Base-by-base conservation (phyloP, 37 sponge, comb jelly and placozoan genomes). In the Hexactinellida sp. region DNA sequence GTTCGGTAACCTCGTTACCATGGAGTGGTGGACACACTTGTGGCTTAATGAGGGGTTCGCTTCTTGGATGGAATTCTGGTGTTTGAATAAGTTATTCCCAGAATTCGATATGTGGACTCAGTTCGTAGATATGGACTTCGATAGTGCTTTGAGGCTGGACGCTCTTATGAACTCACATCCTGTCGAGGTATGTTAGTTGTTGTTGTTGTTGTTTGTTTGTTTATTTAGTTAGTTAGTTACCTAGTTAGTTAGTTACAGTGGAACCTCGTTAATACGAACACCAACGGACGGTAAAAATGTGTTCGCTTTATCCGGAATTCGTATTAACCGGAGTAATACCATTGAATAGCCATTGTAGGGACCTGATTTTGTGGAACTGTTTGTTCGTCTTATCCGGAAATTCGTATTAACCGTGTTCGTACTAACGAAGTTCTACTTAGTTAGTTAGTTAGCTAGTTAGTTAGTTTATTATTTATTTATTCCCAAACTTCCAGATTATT, bases 11-110 rank as follows among this genome's bases (percentile, higher is more conserved):
- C 87, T 97, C 83, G 94, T 97, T 38, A 94, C 93, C 86, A 97
- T 97, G 97, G 93, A 94, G 83, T 97, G 97, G 97, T 97, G 97
- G 97, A 97, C 95, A 10, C 94, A 97, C 52, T 89, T 94, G 37
- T 97, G 98, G 98, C 91, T 97, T 35, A 97, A 97, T 84, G 98
- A 97, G 41, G 98, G 98, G 0, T 97, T 97, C 88, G 98, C 98
- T 47, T 86, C 95, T 39, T 97, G 91, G 90, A 91, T 97, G n/a
- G 98, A 97, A 87, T 97, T 90, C 86, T 88, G 92, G 90, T 92
- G 93, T 84, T 93, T 97, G n/a, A 94, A 97, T 85, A 88, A 94
- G 84, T 93, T 91, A 83, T 95, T 94, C 83, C 92, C 92, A 34
- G 93, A 94, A 82, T 97, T 85, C 82, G 88, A 94, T 84, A 97